Base-by-base conservation (phyloP, 1,140 invertebrate genomes). In the Hylyphantes graminicola region DNA sequence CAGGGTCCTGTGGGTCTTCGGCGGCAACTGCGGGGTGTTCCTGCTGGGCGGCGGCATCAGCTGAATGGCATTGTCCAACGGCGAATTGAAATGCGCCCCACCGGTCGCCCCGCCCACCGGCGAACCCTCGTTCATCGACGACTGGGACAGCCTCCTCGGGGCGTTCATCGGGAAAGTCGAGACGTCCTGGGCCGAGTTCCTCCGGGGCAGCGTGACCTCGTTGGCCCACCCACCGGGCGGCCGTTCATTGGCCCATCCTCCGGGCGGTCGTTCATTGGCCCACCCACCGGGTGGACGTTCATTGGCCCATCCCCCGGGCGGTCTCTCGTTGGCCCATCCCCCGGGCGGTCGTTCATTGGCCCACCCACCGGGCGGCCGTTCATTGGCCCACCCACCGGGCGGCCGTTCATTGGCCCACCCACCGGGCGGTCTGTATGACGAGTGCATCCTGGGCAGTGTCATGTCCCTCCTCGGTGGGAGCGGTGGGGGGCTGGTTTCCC, bases 401-500 rank as follows among this genome's bases (percentile, higher is more conserved):
- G 72, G 48, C 12, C 68, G 19, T 35, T 76, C 76, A 61, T 70
- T 86, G 13, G 74, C 10, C 10, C 64, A 65, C 8, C 74, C 65
- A 57, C 79, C 74, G 8, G 86, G 79, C 35, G 86, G 90, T 68
- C 89, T 87, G 17, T 88, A 89, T 2, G 87, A 85, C 50, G 89
- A 90, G 85, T 90, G 88, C 86, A 89, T 90, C 77, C 89, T 90
- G n/a, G 91, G 92, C 87, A 89, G 87, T 53, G 87, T 90, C 11
- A 72, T 67, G 48, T 92, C 91, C 50, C 90, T 88, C 80, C 93
- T 89, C 53, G 85, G 87, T 19, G 93, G 93, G 75, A 93, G 88
- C 75, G 92, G 92, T 4, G 93, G 93, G 35, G 93, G 93, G 92
- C 91, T 92, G 73, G 90, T 89, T 86, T 93, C 92, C 81, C 91